Evolutionary conservation across 2,113 vertebrate genomes (phyloP).

Genomic region (Rattus rattus): DNA sequence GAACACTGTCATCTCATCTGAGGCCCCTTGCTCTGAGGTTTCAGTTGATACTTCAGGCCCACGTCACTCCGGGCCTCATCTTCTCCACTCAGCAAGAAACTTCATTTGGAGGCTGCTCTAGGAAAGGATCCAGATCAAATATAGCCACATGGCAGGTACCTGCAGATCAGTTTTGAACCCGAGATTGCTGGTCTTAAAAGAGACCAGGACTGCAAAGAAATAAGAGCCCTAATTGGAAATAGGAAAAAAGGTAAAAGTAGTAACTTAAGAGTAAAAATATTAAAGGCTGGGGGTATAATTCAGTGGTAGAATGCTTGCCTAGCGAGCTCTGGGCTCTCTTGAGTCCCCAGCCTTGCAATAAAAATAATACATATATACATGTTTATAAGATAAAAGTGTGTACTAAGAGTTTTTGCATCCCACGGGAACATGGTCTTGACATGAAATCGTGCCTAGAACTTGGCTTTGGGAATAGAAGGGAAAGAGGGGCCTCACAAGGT

Average conservation of each 20-base stretch:
- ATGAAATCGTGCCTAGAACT: background rate
- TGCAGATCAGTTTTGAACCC: background rate
- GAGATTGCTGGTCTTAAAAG: background rate
- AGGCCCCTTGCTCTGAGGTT: background rate
- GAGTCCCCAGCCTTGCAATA: background rate
- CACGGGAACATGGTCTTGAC: background rate
- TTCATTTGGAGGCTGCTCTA: background rate
- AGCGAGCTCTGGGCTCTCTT: background rate
- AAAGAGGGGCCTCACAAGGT: background rate
- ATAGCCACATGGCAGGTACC: background rate
- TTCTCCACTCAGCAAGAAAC: background rate
- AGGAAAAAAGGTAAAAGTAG: background rate
- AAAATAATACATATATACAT: background rate
- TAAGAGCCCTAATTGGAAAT: background rate
- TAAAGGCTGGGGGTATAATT: background rate
- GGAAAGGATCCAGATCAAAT: background rate
- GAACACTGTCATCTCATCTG: background rate
- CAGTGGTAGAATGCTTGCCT: too few relatives aligned
- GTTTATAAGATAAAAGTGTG: background rate
- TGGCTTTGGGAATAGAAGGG: constrained; percentile 7
- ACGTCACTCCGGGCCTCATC: background rate
- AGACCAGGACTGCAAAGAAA: background rate
- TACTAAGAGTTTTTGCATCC: background rate
- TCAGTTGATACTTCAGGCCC: background rate
- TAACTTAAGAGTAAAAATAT: background rate